Evolutionary conservation across 2,797 vertebrate genomes (phyloP).

Genomic region (Psittacula derbiana): DNA sequence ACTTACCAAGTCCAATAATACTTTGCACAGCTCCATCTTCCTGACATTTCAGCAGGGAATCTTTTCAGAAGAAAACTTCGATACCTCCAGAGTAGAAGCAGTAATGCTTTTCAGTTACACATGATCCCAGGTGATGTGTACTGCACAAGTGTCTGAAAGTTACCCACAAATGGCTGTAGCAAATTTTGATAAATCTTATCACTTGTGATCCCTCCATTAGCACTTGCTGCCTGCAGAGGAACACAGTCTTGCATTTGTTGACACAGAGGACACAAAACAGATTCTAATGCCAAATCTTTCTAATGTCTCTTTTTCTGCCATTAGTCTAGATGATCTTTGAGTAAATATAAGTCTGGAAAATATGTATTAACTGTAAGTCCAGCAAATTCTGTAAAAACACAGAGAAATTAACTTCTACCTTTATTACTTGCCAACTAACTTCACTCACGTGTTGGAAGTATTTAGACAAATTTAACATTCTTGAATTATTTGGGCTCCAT

Average conservation of each 20-base stretch:
- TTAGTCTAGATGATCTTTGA: not conserved
- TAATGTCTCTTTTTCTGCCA: not conserved
- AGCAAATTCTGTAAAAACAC: not conserved
- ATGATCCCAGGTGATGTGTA: not conserved
- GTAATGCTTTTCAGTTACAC: not conserved
- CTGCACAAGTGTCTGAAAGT: not conserved
- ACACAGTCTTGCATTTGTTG: not conserved
- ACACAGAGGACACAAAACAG: not conserved
- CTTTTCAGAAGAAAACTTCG: not conserved
- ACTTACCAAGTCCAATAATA: not conserved
- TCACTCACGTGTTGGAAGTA: not conserved
- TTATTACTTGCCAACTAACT: not conserved
- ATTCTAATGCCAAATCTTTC: not conserved
- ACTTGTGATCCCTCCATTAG: not conserved
- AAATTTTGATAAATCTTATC: not conserved
- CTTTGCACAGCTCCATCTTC: not conserved
- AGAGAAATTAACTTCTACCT: not conserved
- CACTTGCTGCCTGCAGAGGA: not conserved
- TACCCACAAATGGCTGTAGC: not conserved
- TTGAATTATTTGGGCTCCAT: constrained; percentile 17
- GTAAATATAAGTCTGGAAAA: constrained; percentile 1
- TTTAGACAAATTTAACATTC: constrained; percentile 36
- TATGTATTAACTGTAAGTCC: not conserved
- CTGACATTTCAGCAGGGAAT: not conserved
- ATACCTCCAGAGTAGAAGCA: not conserved